Conservation (phyloP, 2,888 invertebrate species). For the Volucella inanis region DNA sequence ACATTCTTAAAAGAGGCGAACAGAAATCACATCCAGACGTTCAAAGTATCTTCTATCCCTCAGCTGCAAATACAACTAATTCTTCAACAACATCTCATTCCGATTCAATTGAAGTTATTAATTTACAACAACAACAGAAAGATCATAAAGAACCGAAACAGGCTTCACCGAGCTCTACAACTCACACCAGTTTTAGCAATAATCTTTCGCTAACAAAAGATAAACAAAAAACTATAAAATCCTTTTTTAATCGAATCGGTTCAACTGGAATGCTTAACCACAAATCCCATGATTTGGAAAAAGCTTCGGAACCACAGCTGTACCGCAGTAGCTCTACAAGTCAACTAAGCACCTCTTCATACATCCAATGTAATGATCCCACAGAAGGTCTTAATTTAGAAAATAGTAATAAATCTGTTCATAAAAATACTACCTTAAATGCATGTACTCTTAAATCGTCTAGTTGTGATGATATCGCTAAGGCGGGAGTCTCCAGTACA, state of each 20-base stretch:
- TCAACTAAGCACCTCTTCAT: slow-evolving; percentile 87
- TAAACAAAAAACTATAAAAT: slow-evolving; percentile 86
- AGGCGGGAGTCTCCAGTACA: slow-evolving; percentile 83
- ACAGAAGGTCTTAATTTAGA: slow-evolving; percentile 89
- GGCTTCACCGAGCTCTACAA: neutral
- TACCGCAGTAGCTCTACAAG: slow-evolving; percentile 91
- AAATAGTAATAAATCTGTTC: slow-evolving; percentile 83
- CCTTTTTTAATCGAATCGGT: slow-evolving; percentile 90
- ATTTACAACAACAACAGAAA: slow-evolving; percentile 77
- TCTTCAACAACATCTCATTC: slow-evolving; percentile 85
- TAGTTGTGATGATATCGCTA: slow-evolving; percentile 89
- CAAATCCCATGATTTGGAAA: slow-evolving; percentile 81
- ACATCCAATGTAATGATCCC: slow-evolving; percentile 91
- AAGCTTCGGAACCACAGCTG: slow-evolving; percentile 83
- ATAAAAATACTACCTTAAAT: slow-evolving; percentile 81
- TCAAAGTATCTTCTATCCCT: slow-evolving; percentile 83
- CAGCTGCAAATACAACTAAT: slow-evolving; percentile 78
- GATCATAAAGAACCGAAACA: slow-evolving; percentile 57
- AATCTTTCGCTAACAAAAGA: slow-evolving; percentile 72
- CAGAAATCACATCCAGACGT: slow-evolving; percentile 84
- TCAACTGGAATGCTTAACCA: slow-evolving; percentile 89
- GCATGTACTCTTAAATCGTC: slow-evolving; percentile 85
- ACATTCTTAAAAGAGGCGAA: slow-evolving; percentile 88
- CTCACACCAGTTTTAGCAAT: slow-evolving; percentile 56
- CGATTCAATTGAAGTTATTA: slow-evolving; percentile 85